Conservation (phyloP, 2,113 vertebrate species). For the Rhizomys pruinosus region DNA sequence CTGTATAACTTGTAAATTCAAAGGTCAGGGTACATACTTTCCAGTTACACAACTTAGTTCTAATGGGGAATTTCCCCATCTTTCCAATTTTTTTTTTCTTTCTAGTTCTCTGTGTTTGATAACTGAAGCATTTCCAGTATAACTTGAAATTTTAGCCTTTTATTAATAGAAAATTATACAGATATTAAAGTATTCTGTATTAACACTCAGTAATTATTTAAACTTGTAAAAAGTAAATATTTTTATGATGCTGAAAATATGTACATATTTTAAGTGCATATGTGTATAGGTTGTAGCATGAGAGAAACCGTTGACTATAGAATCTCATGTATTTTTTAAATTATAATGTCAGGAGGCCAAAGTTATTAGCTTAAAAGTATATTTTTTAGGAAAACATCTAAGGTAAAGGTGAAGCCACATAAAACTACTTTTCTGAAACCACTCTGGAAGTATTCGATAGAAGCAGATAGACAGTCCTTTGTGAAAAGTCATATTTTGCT, state of each 20-base stretch:
- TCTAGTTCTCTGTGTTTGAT: neutral
- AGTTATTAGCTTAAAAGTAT: constrained; percentile 47
- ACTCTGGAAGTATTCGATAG: too few relatives aligned
- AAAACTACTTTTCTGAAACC: too few relatives aligned
- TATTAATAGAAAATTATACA: constrained; percentile 86
- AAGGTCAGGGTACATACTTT: neutral
- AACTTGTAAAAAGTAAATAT: constrained; percentile 88
- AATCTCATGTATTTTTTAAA: constrained; percentile 63
- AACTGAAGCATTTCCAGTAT: neutral
- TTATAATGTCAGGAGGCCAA: constrained; percentile 57
- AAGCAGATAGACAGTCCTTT: too few relatives aligned
- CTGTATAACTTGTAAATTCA: constrained; percentile 11
- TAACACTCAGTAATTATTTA: constrained; percentile 90
- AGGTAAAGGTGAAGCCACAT: too few relatives aligned
- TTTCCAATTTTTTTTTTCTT: constrained; percentile 20
- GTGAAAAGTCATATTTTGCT: constrained; percentile 58
- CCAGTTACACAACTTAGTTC: neutral
- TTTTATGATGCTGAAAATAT: constrained; percentile 88
- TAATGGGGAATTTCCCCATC: neutral
- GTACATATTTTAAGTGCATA: constrained; percentile 85
- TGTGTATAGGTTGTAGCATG: constrained; percentile 74
- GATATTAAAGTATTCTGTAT: constrained; percentile 87
- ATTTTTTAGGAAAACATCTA: constrained; percentile 66
- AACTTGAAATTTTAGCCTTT: constrained; percentile 74
- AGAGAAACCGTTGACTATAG: constrained; percentile 30